Evolutionary conservation across 1,140 invertebrate species (phyloP), one percentile per base, ranked within the genome.

Genomic region (Tribolium madens): DNA sequence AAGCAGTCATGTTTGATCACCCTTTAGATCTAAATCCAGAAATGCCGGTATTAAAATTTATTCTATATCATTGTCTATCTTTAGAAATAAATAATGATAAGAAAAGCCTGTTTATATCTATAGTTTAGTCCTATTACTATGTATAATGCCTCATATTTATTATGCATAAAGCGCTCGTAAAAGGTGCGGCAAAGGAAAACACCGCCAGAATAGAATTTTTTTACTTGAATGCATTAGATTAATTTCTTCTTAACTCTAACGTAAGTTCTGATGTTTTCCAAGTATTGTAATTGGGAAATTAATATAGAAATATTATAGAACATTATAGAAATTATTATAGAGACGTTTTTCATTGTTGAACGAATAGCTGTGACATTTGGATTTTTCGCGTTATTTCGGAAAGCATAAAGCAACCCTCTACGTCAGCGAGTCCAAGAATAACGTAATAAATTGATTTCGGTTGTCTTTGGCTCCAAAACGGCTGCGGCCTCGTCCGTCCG

Each of bases 371-470:
- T 2, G 48, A 12, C 48, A 14, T 12, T 50, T 50, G 6, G 52
- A 17, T 57, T 57, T 21, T 57, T 26, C 10, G 17, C 7, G 14
- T 14, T 15, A 15, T 6, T 17, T 3, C 7, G 14, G 10, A 57
- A 21, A 57, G 15, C 15, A n/a, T 7, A 26, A 26, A 14, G 15
- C 52, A 26, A 4, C 14, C 52, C 52, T 9, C 26, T 7, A 33
- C 12, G 57, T 64, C 57, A 33, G 57, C 26, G 21, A 2, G 57
- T 13, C 21, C 21, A 31, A 36, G 52, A 64, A 64, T 31, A 64
- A 64, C 21, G 57, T 33, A 33, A 64, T 33, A 64, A 64, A 64
- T 64, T 64, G 57, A 64, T 64, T 64, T 64, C n/a, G 57, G 57
- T 64, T 64, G 57, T 64, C 21, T 64, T 33, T 64, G 57, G 57